Percentiles rank a stretch among this genome's conserved stretches.
phyloP scores from a whole-genome alignment of 2,888 invertebrate genomes.

The Cryptops parisi region DNA sequence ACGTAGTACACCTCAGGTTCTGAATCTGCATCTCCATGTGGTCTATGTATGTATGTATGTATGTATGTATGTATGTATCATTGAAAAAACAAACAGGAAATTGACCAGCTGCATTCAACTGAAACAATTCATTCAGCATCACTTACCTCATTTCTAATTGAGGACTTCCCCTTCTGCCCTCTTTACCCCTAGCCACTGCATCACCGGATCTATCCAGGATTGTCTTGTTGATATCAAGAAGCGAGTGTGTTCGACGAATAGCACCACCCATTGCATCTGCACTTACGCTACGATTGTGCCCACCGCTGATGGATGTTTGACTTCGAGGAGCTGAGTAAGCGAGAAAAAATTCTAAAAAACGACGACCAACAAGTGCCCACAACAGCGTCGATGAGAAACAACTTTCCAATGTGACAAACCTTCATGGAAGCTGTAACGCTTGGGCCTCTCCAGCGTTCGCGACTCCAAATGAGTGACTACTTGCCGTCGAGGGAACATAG shows the following conservation, averaged over 20 bases:
- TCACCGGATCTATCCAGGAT: neutral
- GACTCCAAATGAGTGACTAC: slow-evolving; percentile 17
- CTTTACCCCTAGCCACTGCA: neutral
- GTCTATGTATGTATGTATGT: too few species aligned
- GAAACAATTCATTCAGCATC: neutral
- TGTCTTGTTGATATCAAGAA: slow-evolving; percentile 14
- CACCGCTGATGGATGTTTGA: neutral
- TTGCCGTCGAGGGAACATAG: slow-evolving; percentile 18
- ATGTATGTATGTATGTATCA: too few species aligned
- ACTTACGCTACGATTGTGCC: neutral
- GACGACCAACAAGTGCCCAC: too few species aligned
- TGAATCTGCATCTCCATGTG: slow-evolving; percentile 2
- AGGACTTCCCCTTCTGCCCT: neutral
- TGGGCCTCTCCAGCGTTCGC: slow-evolving; percentile 18
- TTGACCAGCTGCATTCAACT: too few species aligned
- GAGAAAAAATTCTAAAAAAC: too few species aligned
- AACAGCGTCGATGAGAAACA: too few species aligned
- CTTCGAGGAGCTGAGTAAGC: slow-evolving; percentile 5
- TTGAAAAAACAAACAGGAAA: neutral
- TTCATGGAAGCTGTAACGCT: slow-evolving; percentile 19
- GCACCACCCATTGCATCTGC: slow-evolving; percentile 13
- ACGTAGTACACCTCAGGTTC: slow-evolving; percentile 9
- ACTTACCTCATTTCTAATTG: slow-evolving; percentile 5
- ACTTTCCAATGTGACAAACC: slow-evolving; percentile 12
- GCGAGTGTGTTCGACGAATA: slow-evolving; percentile 19